Percentiles rank a stretch among this genome's conserved stretches.
These are phyloP conservation scores for Halcyon smyrnensis DNA, from an alignment of 2,797 vertebrate genomes.

Conservation along the genomic window DNA sequence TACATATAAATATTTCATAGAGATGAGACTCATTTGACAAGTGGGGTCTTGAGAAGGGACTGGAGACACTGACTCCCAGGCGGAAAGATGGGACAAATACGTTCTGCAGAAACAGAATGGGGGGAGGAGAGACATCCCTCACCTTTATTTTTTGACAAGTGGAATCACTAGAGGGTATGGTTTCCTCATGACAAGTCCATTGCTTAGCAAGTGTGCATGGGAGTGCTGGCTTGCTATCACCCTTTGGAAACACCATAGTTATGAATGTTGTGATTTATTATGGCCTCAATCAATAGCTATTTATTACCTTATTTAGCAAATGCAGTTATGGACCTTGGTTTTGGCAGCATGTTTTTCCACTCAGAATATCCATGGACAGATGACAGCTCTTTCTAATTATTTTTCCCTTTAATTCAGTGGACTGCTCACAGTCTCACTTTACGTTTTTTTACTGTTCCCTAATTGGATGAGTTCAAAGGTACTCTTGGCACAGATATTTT, in stretches of 20 bases:
- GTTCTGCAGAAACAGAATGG: background rate
- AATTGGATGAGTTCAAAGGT: background rate
- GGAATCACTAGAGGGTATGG: background rate
- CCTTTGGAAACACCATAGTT: background rate
- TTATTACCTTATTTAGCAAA: conserved; percentile 60
- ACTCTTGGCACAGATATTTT: background rate
- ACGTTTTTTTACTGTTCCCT: background rate
- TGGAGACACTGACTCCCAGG: background rate
- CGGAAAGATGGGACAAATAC: background rate
- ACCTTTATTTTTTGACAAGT: conserved; percentile 14
- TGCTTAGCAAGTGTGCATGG: background rate
- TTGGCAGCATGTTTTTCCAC: conserved; percentile 26
- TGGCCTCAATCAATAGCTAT: conserved; percentile 37
- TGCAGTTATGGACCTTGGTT: background rate
- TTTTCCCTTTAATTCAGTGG: background rate
- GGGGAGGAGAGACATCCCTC: background rate
- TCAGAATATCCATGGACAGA: conserved; percentile 1
- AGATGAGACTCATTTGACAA: conserved; percentile 22
- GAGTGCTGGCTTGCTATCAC: background rate
- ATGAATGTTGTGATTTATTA: conserved; percentile 24
- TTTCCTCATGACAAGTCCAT: background rate
- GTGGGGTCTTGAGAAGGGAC: conserved; percentile 14
- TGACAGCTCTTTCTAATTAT: conserved; percentile 1
- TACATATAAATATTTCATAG: conserved; percentile 42
- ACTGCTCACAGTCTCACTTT: background rate